phyloP scores from a whole-genome alignment of 2,888 invertebrate genomes.

The Polymixis flavicincta region DNA sequence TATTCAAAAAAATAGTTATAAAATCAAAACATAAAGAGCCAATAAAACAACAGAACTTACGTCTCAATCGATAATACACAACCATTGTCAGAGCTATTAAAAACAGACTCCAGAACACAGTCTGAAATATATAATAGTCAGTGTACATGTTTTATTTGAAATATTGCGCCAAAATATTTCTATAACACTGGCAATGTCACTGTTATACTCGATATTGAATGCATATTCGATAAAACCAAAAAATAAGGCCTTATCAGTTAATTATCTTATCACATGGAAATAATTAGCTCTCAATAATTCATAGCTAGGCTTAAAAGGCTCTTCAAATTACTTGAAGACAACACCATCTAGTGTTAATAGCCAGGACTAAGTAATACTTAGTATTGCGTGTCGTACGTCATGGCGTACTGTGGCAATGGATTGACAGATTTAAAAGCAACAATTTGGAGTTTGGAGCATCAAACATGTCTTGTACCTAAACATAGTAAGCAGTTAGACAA shows the following conservation, averaged over 20 bases:
- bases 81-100: slow-evolving; percentile 3
- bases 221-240: slow-evolving; percentile 11
- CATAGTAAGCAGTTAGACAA: not conserved
- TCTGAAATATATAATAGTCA: slow-evolving; percentile 49
- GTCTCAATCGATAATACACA: slow-evolving; percentile 26
- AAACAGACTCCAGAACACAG: slow-evolving; percentile 39
- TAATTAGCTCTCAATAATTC: slow-evolving; percentile 33
- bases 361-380: not conserved
- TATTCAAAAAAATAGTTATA: not conserved
- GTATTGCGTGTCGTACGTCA: not conserved
- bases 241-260: slow-evolving; percentile 38
- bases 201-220: slow-evolving; percentile 16
- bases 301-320: not conserved
- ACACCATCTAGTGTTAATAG: slow-evolving; percentile 22
- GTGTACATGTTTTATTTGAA: slow-evolving; percentile 26
- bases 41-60: slow-evolving; percentile 46
- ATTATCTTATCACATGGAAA: slow-evolving; percentile 37
- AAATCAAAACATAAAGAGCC: not conserved
- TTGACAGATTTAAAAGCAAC: not conserved
- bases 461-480: not conserved
- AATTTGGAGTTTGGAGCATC: not conserved
- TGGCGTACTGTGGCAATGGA: not conserved
- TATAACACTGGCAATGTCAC: slow-evolving; percentile 8
- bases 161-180: not conserved
- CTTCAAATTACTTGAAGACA: not conserved